Base-by-base conservation (phyloP, 2,888 invertebrate species). In the Metalampra italica region DNA sequence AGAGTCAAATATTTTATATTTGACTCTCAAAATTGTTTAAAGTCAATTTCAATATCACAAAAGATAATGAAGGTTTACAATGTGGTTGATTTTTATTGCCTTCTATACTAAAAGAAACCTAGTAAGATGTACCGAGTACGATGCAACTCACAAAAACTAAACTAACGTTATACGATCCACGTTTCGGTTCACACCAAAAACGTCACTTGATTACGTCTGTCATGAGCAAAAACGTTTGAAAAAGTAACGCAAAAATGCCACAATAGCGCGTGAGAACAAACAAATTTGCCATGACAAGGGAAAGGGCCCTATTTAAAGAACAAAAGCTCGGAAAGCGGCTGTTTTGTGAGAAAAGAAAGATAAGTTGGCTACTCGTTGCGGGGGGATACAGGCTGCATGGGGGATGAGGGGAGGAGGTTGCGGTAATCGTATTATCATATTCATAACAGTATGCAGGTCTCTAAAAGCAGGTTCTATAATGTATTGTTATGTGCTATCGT, bases 191-290 rank as follows among this genome's bases (percentile, higher is more conserved):
- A 8, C 22, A 34, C 32, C 43, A 36, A 43, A 43, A 43, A 43
- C 22, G 43, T n/a, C 43, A 34, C 36, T 34, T 57, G 60, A 63
- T 63, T 59, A 60, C 48, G 57, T 63, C 68, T 68, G 71, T 70
- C 73, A 71, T 47, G 45, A 51, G 53, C 68, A 72, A 55, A 60
- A 65, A 62, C 58, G 59, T 67, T 59, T 59, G 55, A 73, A 68
- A 73, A 68, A 61, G 59, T 63, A 63, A 56, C 60, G 49, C 60
- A 45, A 50, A 49, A 53, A 47, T 45, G 50, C 58, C 55, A 70
- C 70, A 69, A 68, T 64, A 56, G 64, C 22, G 60, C 55, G 59
- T 52, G 51, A 63, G 61, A 70, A 72, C 66, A 70, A 62, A 68
- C 61, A 64, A 22, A 61, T 65, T 68, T 66, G 57, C 54, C 60